These are phyloP conservation scores for Drosophila carrolli DNA, from an alignment of 1,140 invertebrate genomes.

Conservation along the genomic window DNA sequence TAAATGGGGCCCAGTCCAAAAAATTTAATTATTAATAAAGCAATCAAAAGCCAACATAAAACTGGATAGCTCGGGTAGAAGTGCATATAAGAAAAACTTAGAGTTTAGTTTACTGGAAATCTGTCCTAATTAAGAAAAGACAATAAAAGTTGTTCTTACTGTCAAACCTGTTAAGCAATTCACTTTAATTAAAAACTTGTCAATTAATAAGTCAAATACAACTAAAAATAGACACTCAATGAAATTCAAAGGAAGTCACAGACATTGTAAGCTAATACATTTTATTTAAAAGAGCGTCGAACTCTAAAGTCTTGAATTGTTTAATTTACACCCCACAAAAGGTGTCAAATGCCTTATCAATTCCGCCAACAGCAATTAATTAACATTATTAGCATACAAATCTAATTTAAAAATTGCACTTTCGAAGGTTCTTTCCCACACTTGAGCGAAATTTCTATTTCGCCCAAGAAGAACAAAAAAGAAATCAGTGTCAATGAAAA, in stretches of 20 bases:
- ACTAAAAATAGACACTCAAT: neutral
- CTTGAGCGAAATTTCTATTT: constrained; percentile 31
- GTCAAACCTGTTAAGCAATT: neutral
- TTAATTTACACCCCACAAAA: constrained; percentile 8
- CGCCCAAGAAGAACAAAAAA: constrained; percentile 63
- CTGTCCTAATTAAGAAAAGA: neutral
- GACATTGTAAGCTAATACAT: neutral
- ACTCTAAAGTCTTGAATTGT: neutral
- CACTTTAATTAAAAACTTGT: neutral
- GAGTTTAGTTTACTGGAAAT: neutral
- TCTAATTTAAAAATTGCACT: constrained; percentile 14
- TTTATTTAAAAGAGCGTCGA: neutral
- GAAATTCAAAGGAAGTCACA: neutral
- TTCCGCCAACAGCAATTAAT: neutral
- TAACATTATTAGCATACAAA: constrained; percentile 7
- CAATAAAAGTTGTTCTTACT: neutral
- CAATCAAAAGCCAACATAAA: no score
- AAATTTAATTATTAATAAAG: no score
- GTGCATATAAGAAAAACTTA: no score
- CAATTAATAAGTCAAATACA: neutral
- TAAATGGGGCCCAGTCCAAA: no score
- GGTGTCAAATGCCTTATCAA: constrained; percentile 5
- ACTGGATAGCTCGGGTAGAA: no score
- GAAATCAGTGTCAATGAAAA: constrained; percentile 79
- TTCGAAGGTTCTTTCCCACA: constrained; percentile 38